These are phyloP conservation scores for Eilema depressum DNA, from an alignment of 2,888 invertebrate species.

Conservation along the genomic window DNA sequence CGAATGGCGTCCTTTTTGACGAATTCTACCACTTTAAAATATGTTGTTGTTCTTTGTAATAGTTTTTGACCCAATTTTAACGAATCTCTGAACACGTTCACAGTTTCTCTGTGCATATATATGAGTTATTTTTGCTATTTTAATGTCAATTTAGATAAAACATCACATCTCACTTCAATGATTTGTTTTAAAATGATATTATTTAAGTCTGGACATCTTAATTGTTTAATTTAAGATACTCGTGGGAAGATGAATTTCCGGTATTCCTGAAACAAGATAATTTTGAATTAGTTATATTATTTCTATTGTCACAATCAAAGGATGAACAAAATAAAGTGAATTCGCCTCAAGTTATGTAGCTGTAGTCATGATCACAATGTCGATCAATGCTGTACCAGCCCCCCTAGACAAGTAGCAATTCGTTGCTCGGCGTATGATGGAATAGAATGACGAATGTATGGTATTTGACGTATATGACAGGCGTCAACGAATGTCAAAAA, in stretches of 20 bases:
- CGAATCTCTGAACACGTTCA: constrained; percentile 80
- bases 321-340: too few relatives aligned
- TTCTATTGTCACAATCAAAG: too few relatives aligned
- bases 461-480: too few relatives aligned
- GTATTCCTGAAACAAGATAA: constrained; percentile 40
- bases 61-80: constrained; percentile 81
- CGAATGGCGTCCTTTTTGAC: constrained; percentile 85
- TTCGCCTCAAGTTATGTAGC: too few relatives aligned
- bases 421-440: too few relatives aligned
- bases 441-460: too few relatives aligned
- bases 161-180: constrained; percentile 14
- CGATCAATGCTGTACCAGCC: too few relatives aligned
- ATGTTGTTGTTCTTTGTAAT: constrained; percentile 76
- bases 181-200: background rate
- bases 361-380: background rate
- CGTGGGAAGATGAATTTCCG: constrained; percentile 8
- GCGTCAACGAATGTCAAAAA: too few relatives aligned
- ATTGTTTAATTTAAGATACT: background rate
- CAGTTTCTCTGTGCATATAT: constrained; percentile 81
- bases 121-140: constrained; percentile 31
- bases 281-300: background rate
- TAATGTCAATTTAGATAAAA: constrained; percentile 33
- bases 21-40: constrained; percentile 81
- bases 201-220: constrained; percentile 43
- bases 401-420: too few relatives aligned